A percentile compares a stretch with the other conserved stretches of the same genome.
Evolutionary conservation across 2,797 vertebrate species (phyloP).

Genomic region (Acipenser oxyrinchus): DNA sequence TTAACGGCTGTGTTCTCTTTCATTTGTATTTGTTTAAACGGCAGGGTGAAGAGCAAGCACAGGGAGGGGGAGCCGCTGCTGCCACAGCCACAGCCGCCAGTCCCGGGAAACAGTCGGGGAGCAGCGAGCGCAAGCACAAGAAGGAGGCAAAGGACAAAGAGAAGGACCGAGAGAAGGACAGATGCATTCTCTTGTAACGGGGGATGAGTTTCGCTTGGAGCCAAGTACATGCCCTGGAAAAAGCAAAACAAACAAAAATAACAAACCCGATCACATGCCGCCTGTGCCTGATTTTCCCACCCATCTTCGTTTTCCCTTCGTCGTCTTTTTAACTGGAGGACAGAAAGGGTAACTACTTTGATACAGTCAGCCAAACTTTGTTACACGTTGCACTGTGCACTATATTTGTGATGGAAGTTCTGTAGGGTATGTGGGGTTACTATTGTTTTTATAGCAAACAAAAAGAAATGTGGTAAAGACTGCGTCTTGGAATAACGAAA

Average conservation of each 20-base stretch:
- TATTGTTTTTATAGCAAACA: constrained; percentile 50
- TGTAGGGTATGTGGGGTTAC: constrained; percentile 23
- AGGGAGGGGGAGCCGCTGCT: constrained; percentile 29
- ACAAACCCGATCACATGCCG: constrained; percentile 77
- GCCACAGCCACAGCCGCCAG: constrained; percentile 56
- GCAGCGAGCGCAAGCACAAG: constrained; percentile 82
- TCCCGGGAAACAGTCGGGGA: constrained; percentile 72
- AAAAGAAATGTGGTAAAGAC: constrained; percentile 49
- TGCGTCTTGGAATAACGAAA: constrained; percentile 51
- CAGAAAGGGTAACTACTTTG: constrained; percentile 66
- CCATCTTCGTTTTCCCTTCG: constrained; percentile 51
- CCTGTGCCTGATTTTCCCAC: constrained; percentile 83
- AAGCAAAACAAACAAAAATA: constrained; percentile 40
- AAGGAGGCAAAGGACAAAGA: constrained; percentile 74
- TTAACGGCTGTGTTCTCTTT: background rate
- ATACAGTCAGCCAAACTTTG: constrained; percentile 70
- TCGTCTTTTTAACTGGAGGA: constrained; percentile 58
- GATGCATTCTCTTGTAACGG: constrained; percentile 90
- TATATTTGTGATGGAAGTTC: constrained; percentile 52
- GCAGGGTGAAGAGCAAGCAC: constrained; percentile 53
- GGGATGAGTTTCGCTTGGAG: constrained; percentile 40
- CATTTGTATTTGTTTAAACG: constrained; percentile 11
- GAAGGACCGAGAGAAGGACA: constrained; percentile 65
- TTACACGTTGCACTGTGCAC: constrained; percentile 62
- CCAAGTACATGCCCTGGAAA: constrained; percentile 27